Evolutionary conservation across 2,888 invertebrate genomes (phyloP).

Genomic region (Nematopogon swammerdamellus): DNA sequence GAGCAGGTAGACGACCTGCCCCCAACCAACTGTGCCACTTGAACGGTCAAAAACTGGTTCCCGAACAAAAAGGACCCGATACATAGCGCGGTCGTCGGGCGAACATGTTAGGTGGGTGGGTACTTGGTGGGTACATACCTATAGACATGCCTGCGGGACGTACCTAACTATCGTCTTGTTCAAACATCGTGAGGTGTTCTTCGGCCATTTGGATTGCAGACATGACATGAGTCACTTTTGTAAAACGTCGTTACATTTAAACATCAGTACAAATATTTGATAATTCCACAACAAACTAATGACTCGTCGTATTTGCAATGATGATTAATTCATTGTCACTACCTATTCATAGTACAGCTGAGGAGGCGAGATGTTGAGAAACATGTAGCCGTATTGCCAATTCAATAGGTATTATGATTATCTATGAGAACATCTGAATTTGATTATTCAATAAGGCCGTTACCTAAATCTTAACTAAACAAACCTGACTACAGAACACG

Average conservation of each 20-base stretch:
- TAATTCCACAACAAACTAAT: neutral
- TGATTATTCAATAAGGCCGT: too few relatives aligned
- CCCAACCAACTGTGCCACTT: neutral
- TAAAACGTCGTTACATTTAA: neutral
- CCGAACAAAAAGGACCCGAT: neutral
- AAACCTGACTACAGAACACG: too few relatives aligned
- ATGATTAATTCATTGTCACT: neutral
- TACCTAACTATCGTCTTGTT: neutral
- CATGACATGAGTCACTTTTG: neutral
- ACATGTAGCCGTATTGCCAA: too few relatives aligned
- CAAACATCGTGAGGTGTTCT: neutral
- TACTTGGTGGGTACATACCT: neutral
- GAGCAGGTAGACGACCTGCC: neutral
- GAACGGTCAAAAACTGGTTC: constrained; percentile 4
- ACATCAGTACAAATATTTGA: neutral
- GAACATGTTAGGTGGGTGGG: neutral
- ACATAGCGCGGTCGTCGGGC: constrained; percentile 1
- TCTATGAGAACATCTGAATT: too few relatives aligned
- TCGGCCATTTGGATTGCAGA: neutral
- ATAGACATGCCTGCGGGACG: too few relatives aligned
- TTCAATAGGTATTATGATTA: too few relatives aligned
- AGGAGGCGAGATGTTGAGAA: too few relatives aligned
- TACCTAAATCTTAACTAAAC: too few relatives aligned
- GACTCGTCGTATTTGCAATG: neutral
- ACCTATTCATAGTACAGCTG: too few relatives aligned